phyloP scores from a whole-genome alignment of 2,797 vertebrate genomes.

The Acipenser transmontanus region DNA sequence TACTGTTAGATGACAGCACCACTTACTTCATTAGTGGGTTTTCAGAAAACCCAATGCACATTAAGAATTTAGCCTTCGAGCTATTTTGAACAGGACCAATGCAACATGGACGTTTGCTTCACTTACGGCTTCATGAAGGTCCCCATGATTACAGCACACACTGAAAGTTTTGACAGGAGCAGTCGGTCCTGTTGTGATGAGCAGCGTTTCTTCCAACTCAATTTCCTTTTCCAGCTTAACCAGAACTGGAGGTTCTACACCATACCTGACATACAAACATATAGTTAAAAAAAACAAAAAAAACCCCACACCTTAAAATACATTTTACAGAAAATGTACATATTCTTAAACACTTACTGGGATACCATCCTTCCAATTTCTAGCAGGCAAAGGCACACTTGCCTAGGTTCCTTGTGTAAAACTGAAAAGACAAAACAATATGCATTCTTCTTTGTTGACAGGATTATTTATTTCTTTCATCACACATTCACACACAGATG shows the following conservation, averaged over 20 bases:
- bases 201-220: constrained; percentile 85
- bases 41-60: no score
- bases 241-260: constrained; percentile 87
- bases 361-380: constrained; percentile 90
- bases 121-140: constrained; percentile 81
- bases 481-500: no score
- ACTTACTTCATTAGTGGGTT: no score
- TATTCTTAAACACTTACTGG: constrained; percentile 56
- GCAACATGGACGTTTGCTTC: no score
- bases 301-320: not conserved
- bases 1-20: no score
- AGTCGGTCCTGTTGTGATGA: constrained; percentile 68
- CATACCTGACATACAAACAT: constrained; percentile 64
- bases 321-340: not conserved
- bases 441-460: no score
- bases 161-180: constrained; percentile 73
- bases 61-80: no score
- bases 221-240: constrained; percentile 97
- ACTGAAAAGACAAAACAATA: constrained; percentile 53
- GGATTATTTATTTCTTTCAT: no score
- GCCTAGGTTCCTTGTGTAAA: constrained; percentile 90
- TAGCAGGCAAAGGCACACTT: constrained; percentile 92
- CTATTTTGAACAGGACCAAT: no score
- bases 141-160: constrained; percentile 82
- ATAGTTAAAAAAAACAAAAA: constrained; percentile 1